A percentile compares a stretch with the other conserved stretches of the same genome.
Conservation (phyloP, 2,113 vertebrate species). For the Copsychus sechellarum region DNA sequence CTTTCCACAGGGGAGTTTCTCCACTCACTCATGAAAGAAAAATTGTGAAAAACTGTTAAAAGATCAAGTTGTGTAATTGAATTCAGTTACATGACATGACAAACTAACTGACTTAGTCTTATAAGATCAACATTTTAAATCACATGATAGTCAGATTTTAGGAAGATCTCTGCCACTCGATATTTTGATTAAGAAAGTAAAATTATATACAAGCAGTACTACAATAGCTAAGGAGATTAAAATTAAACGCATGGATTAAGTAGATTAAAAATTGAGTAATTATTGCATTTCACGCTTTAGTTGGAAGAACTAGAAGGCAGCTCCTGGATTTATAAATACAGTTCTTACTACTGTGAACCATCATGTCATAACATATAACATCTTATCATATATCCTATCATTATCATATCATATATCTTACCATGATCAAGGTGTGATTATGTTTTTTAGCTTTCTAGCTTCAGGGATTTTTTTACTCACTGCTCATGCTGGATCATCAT, state of each 20-base stretch:
- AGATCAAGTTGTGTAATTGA: neutral
- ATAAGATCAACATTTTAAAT: neutral
- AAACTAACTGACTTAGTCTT: neutral
- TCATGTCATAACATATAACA: neutral
- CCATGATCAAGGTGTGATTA: neutral
- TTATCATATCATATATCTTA: neutral
- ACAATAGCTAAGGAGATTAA: constrained; percentile 33
- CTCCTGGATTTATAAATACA: neutral
- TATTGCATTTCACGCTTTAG: neutral
- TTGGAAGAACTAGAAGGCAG: neutral
- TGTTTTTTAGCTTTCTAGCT: neutral
- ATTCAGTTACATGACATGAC: neutral
- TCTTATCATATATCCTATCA: neutral
- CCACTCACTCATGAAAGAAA: neutral
- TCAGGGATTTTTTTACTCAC: neutral
- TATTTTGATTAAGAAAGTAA: neutral
- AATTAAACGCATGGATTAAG: constrained; percentile 27
- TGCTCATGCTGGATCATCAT: neutral
- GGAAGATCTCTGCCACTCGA: neutral
- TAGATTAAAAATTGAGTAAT: constrained; percentile 30
- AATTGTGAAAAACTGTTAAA: neutral
- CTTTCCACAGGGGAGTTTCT: neutral
- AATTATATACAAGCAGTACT: neutral
- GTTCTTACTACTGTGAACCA: neutral
- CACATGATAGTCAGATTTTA: neutral